These are phyloP conservation scores for Drosophila maculinotata DNA, from an alignment of 2,888 invertebrate species.

Conservation along the genomic window DNA sequence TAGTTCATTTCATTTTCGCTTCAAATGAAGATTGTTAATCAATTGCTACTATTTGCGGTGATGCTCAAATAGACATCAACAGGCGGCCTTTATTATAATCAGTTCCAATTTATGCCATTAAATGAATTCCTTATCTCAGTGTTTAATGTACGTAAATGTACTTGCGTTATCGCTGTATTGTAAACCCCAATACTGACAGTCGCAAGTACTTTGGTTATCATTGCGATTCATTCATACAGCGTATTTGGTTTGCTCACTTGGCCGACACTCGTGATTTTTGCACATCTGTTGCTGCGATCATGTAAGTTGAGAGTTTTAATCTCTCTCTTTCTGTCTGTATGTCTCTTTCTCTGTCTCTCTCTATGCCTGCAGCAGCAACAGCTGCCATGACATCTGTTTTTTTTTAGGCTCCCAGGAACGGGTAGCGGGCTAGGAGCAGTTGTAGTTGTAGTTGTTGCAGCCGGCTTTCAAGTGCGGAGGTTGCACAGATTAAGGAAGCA, in stretches of 20 bases:
- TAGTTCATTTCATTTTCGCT: too few species aligned
- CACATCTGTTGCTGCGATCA: conserved; percentile 44
- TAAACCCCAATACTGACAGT: conserved; percentile 17
- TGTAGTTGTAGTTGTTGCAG: conserved; percentile 42
- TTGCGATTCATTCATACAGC: conserved; percentile 47
- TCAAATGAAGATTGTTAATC: conserved; percentile 10
- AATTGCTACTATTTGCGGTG: conserved; percentile 22
- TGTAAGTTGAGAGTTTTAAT: conserved; percentile 22
- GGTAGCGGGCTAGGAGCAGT: conserved; percentile 44
- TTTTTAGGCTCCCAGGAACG: conserved; percentile 25
- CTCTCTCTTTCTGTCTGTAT: neutral
- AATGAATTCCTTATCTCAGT: conserved; percentile 37
- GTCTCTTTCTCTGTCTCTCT: neutral
- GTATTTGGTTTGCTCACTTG: conserved; percentile 18
- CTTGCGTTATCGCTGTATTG: conserved; percentile 33
- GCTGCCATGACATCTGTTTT: conserved; percentile 53
- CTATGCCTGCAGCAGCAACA: conserved; percentile 32
- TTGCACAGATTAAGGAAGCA: conserved; percentile 72
- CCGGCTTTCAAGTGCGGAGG: conserved; percentile 71
- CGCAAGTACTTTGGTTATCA: conserved; percentile 24
- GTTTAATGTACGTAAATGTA: conserved; percentile 26
- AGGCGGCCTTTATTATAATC: conserved; percentile 41
- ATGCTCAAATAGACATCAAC: conserved; percentile 24
- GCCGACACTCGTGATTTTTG: conserved; percentile 31
- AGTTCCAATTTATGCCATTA: conserved; percentile 27